These are phyloP conservation scores for Calliopum simillimum DNA, from an alignment of 2,888 invertebrate species.

Conservation along the genomic window DNA sequence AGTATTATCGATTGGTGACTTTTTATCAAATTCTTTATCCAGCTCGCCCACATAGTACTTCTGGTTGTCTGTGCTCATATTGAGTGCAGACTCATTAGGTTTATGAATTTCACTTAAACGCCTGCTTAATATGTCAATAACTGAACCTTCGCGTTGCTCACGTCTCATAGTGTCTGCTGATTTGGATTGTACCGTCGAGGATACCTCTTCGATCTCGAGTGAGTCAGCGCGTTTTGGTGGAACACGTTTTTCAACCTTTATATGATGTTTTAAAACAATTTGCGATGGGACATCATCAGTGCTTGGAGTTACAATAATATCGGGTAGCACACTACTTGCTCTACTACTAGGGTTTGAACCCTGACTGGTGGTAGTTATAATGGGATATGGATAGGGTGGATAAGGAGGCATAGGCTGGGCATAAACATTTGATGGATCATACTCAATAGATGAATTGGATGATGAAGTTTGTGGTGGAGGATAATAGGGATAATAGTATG, in stretches of 20 bases:
- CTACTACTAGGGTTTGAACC: conserved; percentile 52
- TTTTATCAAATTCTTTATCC: conserved; percentile 54
- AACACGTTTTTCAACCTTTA: conserved; percentile 53
- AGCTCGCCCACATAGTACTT: conserved; percentile 57
- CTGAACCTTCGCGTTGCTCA: conserved; percentile 51
- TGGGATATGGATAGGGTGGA: conserved; percentile 49
- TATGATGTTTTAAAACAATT: conserved; percentile 54
- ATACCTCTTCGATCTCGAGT: conserved; percentile 54
- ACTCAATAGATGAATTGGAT: conserved; percentile 44
- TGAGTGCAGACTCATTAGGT: conserved; percentile 53
- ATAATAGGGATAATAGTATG: conserved; percentile 55
- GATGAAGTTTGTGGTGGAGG: conserved; percentile 49
- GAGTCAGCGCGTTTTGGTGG: conserved; percentile 51
- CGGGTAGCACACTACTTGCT: conserved; percentile 61
- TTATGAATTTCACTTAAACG: conserved; percentile 58
- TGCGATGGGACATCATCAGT: conserved; percentile 60
- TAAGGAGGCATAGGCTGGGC: conserved; percentile 35
- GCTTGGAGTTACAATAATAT: conserved; percentile 64
- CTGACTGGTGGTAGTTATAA: conserved; percentile 55
- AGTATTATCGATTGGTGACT: conserved; percentile 59
- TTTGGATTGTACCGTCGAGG: conserved; percentile 18
- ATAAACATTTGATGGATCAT: conserved; percentile 51
- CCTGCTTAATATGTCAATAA: conserved; percentile 58
- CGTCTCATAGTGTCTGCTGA: conserved; percentile 42
- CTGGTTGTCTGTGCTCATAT: conserved; percentile 54